phyloP scores from a whole-genome alignment of 2,888 invertebrate species.

The Eremobia ochroleuca region DNA sequence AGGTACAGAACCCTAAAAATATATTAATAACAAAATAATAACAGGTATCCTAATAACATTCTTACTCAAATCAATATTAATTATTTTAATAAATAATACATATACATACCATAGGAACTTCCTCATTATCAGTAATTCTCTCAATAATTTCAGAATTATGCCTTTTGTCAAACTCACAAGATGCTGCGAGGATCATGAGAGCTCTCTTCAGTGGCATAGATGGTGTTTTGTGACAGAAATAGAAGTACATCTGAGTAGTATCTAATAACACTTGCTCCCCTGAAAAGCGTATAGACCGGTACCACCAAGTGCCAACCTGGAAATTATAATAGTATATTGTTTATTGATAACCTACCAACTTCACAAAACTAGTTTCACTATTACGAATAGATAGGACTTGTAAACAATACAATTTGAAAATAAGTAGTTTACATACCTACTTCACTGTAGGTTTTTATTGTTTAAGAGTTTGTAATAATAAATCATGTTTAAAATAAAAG shows the following conservation, averaged over 20 bases:
- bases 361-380: background rate
- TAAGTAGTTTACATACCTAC: background rate
- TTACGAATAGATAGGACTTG: background rate
- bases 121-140: constrained; percentile 97
- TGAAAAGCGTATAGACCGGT: constrained; percentile 98
- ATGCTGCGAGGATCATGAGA: constrained; percentile 98
- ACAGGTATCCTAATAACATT: background rate
- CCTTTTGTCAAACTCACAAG: constrained; percentile 98
- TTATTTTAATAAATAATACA: background rate
- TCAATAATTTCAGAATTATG: constrained; percentile 98
- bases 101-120: constrained; percentile 95
- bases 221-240: constrained; percentile 98
- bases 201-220: constrained; percentile 98
- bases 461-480: constrained; percentile 7
- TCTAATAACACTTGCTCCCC: constrained; percentile 99
- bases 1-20: too few species aligned
- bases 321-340: constrained; percentile 60
- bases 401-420: background rate
- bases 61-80: background rate
- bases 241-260: constrained; percentile 99
- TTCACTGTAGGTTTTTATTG: background rate
- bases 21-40: too few species aligned
- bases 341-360: background rate
- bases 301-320: constrained; percentile 99
- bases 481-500: background rate